These are phyloP conservation scores for Meriones psammophilus DNA, from an alignment of 2,797 vertebrate species.

Conservation along the genomic window DNA sequence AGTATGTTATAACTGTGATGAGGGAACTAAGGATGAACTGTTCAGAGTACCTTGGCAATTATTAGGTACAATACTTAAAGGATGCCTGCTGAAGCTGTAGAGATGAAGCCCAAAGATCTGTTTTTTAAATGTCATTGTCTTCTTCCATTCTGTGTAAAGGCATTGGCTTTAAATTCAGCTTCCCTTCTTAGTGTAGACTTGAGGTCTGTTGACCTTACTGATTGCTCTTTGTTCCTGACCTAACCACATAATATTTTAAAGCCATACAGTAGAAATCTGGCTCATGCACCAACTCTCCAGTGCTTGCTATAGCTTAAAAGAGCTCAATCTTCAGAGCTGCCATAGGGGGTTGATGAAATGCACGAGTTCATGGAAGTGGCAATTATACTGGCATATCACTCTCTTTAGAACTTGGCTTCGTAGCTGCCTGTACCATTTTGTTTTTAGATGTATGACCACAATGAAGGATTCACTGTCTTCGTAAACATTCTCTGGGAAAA, in stretches of 20 bases:
- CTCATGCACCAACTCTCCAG: constrained; percentile 64
- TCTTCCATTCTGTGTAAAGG: not conserved
- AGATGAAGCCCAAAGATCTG: constrained; percentile 15
- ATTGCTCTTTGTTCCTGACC: constrained; percentile 34
- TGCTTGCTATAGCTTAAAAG: constrained; percentile 73
- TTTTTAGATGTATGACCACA: constrained; percentile 80
- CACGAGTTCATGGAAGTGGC: constrained; percentile 73
- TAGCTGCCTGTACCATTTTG: constrained; percentile 77
- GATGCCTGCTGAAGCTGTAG: constrained; percentile 52
- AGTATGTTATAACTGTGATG: not conserved
- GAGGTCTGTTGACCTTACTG: constrained; percentile 43
- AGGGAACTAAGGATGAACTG: constrained; percentile 1
- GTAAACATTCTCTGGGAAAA: constrained; percentile 82
- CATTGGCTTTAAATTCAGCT: constrained; percentile 37
- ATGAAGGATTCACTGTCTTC: constrained; percentile 80
- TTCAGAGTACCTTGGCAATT: constrained; percentile 33
- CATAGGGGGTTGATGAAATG: constrained; percentile 76
- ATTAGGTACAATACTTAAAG: constrained; percentile 27
- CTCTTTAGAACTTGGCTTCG: constrained; percentile 81
- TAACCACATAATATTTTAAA: constrained; percentile 75
- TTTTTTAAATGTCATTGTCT: constrained; percentile 56
- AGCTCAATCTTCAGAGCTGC: constrained; percentile 75
- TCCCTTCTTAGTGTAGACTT: constrained; percentile 56
- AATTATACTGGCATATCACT: constrained; percentile 75
- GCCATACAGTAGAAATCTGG: constrained; percentile 68